Evolutionary conservation across 2,797 vertebrate genomes (phyloP), one percentile per base, ranked within the genome.

Genomic region (Pteronotus mesoamericanus): DNA sequence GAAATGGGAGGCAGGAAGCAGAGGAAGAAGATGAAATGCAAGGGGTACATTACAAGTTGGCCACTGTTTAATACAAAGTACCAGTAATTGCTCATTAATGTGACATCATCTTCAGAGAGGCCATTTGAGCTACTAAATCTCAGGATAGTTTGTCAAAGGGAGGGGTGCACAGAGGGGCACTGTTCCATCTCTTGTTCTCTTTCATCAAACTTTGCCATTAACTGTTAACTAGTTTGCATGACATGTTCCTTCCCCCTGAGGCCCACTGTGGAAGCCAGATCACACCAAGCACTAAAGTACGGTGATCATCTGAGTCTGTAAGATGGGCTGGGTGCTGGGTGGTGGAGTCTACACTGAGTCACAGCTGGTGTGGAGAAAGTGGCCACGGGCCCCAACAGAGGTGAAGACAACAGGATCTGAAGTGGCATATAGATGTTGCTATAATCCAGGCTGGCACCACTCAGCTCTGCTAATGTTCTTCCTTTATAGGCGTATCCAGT

Each of bases 381-480:
- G 57, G 64, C 15, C 11, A 16, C 16, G 68, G 46, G 6, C 46
- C 39, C 51, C 12, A 3, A 46, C 55, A 74, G 7, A 7, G 26
- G 18, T 24, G 39, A 48, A 11, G n/a, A 39, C 19, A 11, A 39
- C 29, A 18, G 37, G 64, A 71, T 64, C 53, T 14, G 80, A 78
- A 32, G 39, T 42, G 53, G 22, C 9, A 0, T 1, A 7, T 18
- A 24, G n/a, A 37, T 8, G 22, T 37, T 0, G 0, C 3, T 21
- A 3, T 12, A 3, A 15, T 39, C 37, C n/a, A 57, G 48, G 39
- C 7, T 1, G 3, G 26, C 4, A 2, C 51, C 3, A 1, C 74
- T 74, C 66, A n/a, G 42, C n/a, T 79, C 53, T 59, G 64, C 22
- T 55, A 24, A 32, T 3, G 26, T 19, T 71, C 51, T 37, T 5